Base-by-base conservation (phyloP, 2,888 invertebrate species). In the Lutraria lutraria region DNA sequence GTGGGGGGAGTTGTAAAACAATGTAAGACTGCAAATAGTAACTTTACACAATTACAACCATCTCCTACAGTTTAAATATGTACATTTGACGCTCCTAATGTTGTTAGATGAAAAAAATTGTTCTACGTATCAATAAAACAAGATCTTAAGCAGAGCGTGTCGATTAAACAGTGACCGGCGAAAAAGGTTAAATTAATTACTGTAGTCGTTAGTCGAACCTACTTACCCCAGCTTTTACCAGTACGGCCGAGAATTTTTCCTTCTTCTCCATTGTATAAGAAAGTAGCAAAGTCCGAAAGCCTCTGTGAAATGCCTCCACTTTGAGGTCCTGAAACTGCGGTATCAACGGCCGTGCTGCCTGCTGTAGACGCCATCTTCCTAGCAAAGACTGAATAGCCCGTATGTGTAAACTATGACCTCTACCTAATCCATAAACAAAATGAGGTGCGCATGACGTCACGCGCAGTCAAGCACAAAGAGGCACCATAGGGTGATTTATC, bases 221-320 rank as follows among this genome's bases (percentile, higher is more conserved):
- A 80, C 96, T 91, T 92, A 96, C 96, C 95, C 99, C 99, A 99
- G 97, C 98, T 99, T 96, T 98, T 97, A 95, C 98, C 99, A 92
- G 98, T 99, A 95, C 99, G 98, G 95, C 99, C 99, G 95, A 99
- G 97, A 97, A 99, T 98, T 97, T 98, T 98, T 96, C 98, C 98
- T 92, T 98, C 99, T 97, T 99, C 98, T 95, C 98, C 98, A 97
- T 99, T 98, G 98, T 98, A 99, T 94, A 99, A 97, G 97, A 99
- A 99, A 96, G 88, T 93, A 21, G 80, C 83, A 87, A 94, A 94
- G 89, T 92, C 92, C 63, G 87, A 81, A 16, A 95, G 54, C 90
- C 93, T 91, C 81, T 94, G 94, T 81, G 85, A 82, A 25, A 95
- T 12, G 34, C 93, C 92, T 72, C 92, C 91, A 89, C 89, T 94